A percentile compares a stretch with the other conserved stretches of the same genome.
Conservation (phyloP, 2,888 invertebrate species). For the Erebia ligea region DNA sequence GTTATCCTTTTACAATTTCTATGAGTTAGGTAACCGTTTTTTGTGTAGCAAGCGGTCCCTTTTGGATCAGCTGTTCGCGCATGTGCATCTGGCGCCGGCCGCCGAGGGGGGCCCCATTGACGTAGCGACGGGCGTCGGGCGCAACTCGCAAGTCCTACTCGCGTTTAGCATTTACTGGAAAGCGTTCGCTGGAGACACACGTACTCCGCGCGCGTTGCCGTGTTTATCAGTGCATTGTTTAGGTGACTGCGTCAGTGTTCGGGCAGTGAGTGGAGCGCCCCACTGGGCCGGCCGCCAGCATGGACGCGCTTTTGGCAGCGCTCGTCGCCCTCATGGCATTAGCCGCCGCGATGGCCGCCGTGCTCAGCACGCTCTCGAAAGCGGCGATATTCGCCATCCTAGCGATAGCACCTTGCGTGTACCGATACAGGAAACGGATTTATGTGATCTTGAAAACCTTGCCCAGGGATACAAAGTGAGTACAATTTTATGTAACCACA, state of each 20-base stretch:
- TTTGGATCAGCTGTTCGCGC: slow-evolving; percentile 78
- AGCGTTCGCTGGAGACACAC: slow-evolving; percentile 55
- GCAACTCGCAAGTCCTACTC: slow-evolving; percentile 51
- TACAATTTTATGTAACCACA: slow-evolving; percentile 43
- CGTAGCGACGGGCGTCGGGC: slow-evolving; percentile 38
- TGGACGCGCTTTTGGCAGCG: slow-evolving; percentile 81
- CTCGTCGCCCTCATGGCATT: slow-evolving; percentile 80
- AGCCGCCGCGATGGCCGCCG: slow-evolving; percentile 81
- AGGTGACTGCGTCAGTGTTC: slow-evolving; percentile 48
- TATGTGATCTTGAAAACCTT: slow-evolving; percentile 86
- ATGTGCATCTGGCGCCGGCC: slow-evolving; percentile 69
- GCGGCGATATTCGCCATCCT: slow-evolving; percentile 88
- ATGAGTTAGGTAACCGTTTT: slow-evolving; percentile 55
- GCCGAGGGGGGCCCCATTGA: slow-evolving; percentile 61
- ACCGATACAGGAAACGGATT: slow-evolving; percentile 81
- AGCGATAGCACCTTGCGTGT: slow-evolving; percentile 79
- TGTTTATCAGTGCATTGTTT: slow-evolving; percentile 46
- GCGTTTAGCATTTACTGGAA: slow-evolving; percentile 51
- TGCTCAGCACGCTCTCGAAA: slow-evolving; percentile 85
- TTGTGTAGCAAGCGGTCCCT: slow-evolving; percentile 52
- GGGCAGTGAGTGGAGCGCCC: slow-evolving; percentile 57
- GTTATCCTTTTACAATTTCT: slow-evolving; percentile 46
- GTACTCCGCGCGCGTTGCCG: slow-evolving; percentile 53
- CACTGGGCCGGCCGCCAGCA: slow-evolving; percentile 76
- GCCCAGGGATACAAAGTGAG: slow-evolving; percentile 87